These are phyloP conservation scores for Furcifer pardalis DNA, from an alignment of 2,797 vertebrate genomes.

Conservation along the genomic window DNA sequence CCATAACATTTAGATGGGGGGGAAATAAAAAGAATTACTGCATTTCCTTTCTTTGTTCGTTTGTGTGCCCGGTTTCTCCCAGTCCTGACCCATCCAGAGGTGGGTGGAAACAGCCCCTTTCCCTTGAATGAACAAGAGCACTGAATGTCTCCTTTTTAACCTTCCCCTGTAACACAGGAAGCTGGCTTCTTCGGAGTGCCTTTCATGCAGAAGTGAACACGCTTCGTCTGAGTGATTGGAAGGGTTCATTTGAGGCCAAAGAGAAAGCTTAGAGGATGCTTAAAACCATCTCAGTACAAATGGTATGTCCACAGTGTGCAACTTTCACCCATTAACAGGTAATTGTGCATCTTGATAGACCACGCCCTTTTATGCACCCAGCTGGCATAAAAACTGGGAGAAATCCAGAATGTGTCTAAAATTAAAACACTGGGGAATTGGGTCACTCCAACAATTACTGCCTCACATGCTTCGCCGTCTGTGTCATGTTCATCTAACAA, in stretches of 20 bases:
- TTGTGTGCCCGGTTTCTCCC: neutral
- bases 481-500: neutral
- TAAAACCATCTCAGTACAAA: neutral
- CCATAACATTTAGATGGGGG: neutral
- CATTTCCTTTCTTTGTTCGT: neutral
- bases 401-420: neutral
- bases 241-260: constrained; percentile 17
- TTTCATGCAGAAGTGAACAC: neutral
- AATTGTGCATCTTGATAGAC: neutral
- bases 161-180: neutral
- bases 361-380: neutral
- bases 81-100: neutral
- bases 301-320: neutral
- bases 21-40: neutral
- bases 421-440: neutral
- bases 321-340: neutral
- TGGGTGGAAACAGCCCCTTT: neutral
- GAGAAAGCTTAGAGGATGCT: neutral
- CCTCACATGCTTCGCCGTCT: neutral
- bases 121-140: neutral
- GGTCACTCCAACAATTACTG: neutral
- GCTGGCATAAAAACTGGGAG: neutral
- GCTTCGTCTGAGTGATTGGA: neutral
- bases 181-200: neutral
- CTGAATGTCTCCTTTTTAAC: neutral